Evolutionary conservation across 1,140 invertebrate genomes (phyloP), one percentile per base, ranked within the genome.

Genomic region (Euura lappo): DNA sequence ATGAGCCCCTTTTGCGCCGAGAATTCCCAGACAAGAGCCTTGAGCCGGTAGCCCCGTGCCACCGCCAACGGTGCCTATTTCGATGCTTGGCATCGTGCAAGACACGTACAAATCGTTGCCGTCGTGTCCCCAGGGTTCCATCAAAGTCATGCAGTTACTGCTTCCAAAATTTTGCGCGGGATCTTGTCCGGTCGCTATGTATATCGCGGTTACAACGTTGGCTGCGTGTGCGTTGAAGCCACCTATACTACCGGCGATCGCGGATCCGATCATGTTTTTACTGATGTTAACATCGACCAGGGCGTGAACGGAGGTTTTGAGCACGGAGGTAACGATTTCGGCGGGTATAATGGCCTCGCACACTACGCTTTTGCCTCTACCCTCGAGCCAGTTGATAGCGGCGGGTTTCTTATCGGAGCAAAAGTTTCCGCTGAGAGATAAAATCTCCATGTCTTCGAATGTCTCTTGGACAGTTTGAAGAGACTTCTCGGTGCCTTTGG

Each of bases 151-250:
- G 84, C 99, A 99, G 84, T 98, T 99, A 80, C 96, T 97, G 81
- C 98, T 99, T 0, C 93, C 93, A 0, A 99, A 94, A 84, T 97
- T 97, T 88, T 99, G 99, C 0, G 98, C 99, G 45, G 98, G 97
- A 90, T 99, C 99, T 90, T 99, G 98, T 47, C 99, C 99, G 28
- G 97, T 99, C 3, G 99, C 98, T 75, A 99, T 96, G 83, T 94
- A 99, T 65, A 99, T 95, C 6, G 99, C 98, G 0, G 98, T 98
- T 0, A 99, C 98, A 87, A 99, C 95, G 87, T 99, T 99, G 0
- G 98, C 98, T 0, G 99, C 98, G 81, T 99, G 98, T 0, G 98
- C 98, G 85, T 99, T 99, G 80, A 97, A 99, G 3, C 98, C 96
- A 46, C 93, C 94, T 77, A 99, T 95, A 77, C 95, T 97, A 0